Base-by-base conservation (phyloP, 2,888 invertebrate species). In the Epinotia bilunana region DNA sequence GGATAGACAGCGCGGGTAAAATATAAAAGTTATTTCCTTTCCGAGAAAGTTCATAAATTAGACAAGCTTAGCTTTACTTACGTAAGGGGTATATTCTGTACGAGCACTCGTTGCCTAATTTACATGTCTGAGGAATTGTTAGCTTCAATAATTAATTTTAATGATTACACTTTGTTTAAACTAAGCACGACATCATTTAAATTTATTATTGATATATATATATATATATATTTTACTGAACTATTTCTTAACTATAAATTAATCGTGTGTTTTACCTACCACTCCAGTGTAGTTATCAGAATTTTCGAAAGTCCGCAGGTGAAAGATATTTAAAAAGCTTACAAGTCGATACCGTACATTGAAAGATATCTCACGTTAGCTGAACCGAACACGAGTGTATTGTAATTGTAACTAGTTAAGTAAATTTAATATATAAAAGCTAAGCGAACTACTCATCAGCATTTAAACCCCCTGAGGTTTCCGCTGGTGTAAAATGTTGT, bases 21-120 rank as follows among this genome's bases (percentile, higher is more conserved):
- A 64, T 74, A 70, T 58, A 74, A 70, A 74, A 64, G n/a, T 58
- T 23, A 69, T 28, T 46, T 33, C 18, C 16, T 53, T 49, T 60
- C 57, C 23, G 20, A 58, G 53, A 53, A 20, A 33, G 7, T 53
- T 33, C 49, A 23, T 18, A 69, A 20, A 57, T 57, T 55, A 18
- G 53, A 67, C 53, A 49, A 57, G 39, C 68, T 68, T 49, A 53
- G 16, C 68, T 58, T 65, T 65, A 55, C 65, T 65, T 53, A 49
- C 28, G 64, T n/a, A 33, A 53, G 53, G 53, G n/a, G 57, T n/a
- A 13, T 18, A 23, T 13, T 68, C 53, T 58, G 16, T 46, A 43
- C 20, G 39, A 68, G 57, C 39, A 67, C 33, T 67, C 46, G 69
- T 43, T 46, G 58, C 43, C 43, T 69, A n/a, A 69, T 69, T 69